Conservation (phyloP, 2,113 vertebrate genomes). For the Irena cyanogastra region DNA sequence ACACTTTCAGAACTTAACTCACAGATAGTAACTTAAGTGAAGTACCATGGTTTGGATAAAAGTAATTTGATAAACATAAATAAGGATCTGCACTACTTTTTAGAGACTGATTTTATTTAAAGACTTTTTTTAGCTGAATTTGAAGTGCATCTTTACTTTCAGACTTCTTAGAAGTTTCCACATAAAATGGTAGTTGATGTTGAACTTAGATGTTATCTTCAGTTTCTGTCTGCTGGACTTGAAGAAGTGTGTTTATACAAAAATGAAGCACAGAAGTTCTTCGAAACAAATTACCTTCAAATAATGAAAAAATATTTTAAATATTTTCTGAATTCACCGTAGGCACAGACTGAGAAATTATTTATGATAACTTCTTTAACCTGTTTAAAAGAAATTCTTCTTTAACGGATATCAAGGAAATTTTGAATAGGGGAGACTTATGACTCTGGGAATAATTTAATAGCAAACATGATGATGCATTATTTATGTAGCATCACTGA, state of each 20-base stretch:
- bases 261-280: neutral
- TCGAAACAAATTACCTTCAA: neutral
- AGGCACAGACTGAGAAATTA: neutral
- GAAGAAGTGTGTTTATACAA: neutral
- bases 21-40: neutral
- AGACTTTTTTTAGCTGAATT: neutral
- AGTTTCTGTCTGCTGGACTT: conserved; percentile 1
- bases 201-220: neutral
- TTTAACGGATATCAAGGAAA: neutral
- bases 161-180: neutral
- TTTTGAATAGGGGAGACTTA: neutral
- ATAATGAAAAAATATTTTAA: neutral
- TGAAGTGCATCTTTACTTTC: neutral
- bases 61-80: neutral
- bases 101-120: neutral
- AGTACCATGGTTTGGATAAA: neutral
- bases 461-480: conserved; percentile 33
- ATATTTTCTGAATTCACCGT: neutral
- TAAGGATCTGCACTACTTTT: neutral
- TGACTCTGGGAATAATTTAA: conserved; percentile 19
- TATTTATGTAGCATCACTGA: conserved; percentile 1
- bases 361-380: conserved; percentile 8
- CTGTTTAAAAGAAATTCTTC: too few species aligned
- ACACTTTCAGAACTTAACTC: conserved; percentile 53
- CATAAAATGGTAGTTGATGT: neutral